A percentile compares a stretch with the other conserved stretches of the same genome.
phyloP scores from a whole-genome alignment of 1,140 invertebrate genomes.

The Amyelois transitella region DNA sequence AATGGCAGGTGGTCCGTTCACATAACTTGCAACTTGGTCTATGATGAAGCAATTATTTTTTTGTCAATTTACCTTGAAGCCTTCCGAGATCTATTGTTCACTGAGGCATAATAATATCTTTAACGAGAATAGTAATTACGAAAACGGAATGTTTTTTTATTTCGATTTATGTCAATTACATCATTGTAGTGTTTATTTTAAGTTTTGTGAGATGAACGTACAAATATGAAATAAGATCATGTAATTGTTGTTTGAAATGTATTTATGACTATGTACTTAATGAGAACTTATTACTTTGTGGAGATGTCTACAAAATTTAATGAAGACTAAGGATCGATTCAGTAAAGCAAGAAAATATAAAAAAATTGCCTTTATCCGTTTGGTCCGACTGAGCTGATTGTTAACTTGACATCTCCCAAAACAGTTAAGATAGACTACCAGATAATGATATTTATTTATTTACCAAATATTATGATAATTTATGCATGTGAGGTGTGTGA shows the following conservation, averaged over 20 bases:
- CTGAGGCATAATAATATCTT: conserved; percentile 8
- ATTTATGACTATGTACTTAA: not conserved
- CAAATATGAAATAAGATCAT: conserved; percentile 5
- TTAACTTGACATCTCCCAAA: no score
- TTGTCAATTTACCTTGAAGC: conserved; percentile 1
- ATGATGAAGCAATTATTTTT: conserved; percentile 3
- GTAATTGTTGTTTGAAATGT: not conserved
- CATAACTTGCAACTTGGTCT: not conserved
- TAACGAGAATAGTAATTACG: conserved; percentile 3
- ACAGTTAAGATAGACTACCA: not conserved
- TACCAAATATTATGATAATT: not conserved
- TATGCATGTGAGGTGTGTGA: conserved; percentile 6
- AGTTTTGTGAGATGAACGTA: conserved; percentile 9
- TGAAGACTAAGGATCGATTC: no score
- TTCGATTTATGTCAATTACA: conserved; percentile 15
- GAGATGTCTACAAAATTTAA: no score
- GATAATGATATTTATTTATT: not conserved
- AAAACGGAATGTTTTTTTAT: conserved; percentile 5
- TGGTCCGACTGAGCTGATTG: no score
- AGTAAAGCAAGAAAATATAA: no score
- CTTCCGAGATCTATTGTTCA: conserved; percentile 15
- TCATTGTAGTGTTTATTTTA: not conserved
- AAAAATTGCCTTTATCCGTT: no score
- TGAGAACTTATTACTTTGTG: no score
- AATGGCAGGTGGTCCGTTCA: not conserved